These are phyloP conservation scores for Acanthurus tractus DNA, from an alignment of 2,797 vertebrate species.

Conservation along the genomic window DNA sequence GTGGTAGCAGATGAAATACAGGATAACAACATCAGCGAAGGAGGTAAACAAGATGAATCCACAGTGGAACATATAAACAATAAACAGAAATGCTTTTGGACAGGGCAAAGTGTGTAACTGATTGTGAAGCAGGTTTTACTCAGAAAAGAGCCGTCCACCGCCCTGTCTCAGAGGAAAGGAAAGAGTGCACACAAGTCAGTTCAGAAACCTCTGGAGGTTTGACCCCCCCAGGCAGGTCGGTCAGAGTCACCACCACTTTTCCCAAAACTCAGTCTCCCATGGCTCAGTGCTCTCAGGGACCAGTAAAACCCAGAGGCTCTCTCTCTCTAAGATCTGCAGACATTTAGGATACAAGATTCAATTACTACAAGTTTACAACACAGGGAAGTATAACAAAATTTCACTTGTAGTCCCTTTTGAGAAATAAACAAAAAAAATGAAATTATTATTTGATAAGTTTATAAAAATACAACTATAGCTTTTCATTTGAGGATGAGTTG, in stretches of 20 bases:
- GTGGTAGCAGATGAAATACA: constrained; percentile 41
- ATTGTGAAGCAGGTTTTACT: constrained; percentile 23
- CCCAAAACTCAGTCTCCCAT: constrained; percentile 50
- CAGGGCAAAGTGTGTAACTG: constrained; percentile 14
- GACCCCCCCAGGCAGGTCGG: too few relatives aligned
- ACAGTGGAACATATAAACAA: constrained; percentile 31
- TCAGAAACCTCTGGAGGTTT: too few relatives aligned
- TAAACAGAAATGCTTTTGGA: constrained; percentile 19
- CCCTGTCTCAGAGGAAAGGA: not conserved
- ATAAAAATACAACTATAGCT: too few relatives aligned
- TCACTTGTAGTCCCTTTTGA: too few relatives aligned
- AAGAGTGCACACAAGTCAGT: not conserved
- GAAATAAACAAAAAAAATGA: too few relatives aligned
- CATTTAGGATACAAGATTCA: constrained; percentile 11
- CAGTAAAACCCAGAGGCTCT: constrained; percentile 14
- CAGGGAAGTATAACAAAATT: too few relatives aligned
- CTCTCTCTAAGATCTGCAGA: constrained; percentile 69
- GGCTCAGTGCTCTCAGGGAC: constrained; percentile 27
- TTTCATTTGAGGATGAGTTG: too few relatives aligned
- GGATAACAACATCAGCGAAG: constrained; percentile 28
- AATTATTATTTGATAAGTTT: too few relatives aligned
- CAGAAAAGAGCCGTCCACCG: not conserved
- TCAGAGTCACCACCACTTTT: too few relatives aligned
- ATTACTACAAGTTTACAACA: too few relatives aligned
- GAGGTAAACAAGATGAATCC: constrained; percentile 45